Conservation (phyloP, 2,888 invertebrate genomes). For the Onthophagus sagittarius region DNA sequence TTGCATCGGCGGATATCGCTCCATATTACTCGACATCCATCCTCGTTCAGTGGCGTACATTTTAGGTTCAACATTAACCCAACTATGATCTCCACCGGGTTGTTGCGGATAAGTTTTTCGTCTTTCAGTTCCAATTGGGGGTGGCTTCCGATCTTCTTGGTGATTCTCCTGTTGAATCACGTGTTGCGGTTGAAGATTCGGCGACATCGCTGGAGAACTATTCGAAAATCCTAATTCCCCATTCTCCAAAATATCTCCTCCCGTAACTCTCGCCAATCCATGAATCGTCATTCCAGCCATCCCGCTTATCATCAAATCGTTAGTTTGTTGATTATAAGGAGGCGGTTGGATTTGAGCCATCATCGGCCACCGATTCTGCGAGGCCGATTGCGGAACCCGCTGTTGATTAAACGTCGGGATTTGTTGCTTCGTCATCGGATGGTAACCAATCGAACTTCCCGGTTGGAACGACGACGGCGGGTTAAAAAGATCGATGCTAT, state of each 20-base stretch:
- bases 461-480: constrained; percentile 27
- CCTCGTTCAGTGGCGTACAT: constrained; percentile 23
- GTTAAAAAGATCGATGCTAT: constrained; percentile 32
- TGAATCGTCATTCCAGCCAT: constrained; percentile 46
- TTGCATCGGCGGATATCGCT: constrained; percentile 35
- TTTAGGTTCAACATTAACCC: constrained; percentile 27
- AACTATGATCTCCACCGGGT: constrained; percentile 28
- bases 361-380: constrained; percentile 40
- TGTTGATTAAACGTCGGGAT: neutral
- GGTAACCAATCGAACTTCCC: constrained; percentile 28
- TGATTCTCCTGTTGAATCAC: constrained; percentile 31
- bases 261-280: constrained; percentile 41
- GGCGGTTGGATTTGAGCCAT: constrained; percentile 34
- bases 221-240: constrained; percentile 50
- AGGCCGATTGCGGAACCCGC: constrained; percentile 24
- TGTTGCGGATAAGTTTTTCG: constrained; percentile 55
- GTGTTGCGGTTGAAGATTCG: constrained; percentile 28
- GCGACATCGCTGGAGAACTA: constrained; percentile 51
- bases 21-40: constrained; percentile 28
- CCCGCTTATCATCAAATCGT: constrained; percentile 40
- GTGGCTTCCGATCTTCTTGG: constrained; percentile 54
- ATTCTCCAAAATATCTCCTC: constrained; percentile 44
- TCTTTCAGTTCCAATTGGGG: constrained; percentile 80
- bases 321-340: constrained; percentile 38
- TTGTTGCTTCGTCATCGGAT: constrained; percentile 9